These are phyloP conservation scores for Enteromius viviparus DNA, from an alignment of 2,797 vertebrate genomes.

Conservation along the genomic window DNA sequence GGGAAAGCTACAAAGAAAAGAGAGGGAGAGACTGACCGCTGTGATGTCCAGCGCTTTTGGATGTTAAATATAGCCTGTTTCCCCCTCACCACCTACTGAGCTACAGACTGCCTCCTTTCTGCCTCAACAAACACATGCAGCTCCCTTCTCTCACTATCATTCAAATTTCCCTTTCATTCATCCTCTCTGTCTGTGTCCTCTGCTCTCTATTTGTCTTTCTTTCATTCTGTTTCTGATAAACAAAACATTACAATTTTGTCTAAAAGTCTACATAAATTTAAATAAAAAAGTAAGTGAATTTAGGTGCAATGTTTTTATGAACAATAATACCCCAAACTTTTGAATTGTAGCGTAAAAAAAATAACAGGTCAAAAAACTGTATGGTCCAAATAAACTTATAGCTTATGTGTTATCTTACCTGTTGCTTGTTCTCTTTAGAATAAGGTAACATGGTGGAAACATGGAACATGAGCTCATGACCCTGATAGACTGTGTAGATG, in stretches of 20 bases:
- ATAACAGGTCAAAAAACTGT: background rate
- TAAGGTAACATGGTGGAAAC: slow-evolving; percentile 98
- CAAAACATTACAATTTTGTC: background rate
- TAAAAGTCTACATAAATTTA: background rate
- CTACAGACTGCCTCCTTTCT: slow-evolving; percentile 42
- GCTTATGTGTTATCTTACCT: slow-evolving; percentile 76
- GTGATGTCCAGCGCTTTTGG: slow-evolving; percentile 42
- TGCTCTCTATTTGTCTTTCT: background rate
- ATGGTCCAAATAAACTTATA: background rate
- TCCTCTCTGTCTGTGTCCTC: background rate
- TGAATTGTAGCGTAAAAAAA: no score
- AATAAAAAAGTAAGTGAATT: background rate
- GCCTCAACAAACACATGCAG: slow-evolving; percentile 8
- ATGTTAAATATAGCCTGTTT: slow-evolving; percentile 48
- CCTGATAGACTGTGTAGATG: slow-evolving; percentile 97
- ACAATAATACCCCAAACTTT: background rate
- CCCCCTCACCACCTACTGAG: slow-evolving; percentile 28
- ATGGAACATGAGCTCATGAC: slow-evolving; percentile 99
- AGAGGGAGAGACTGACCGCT: slow-evolving; percentile 26
- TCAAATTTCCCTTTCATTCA: slow-evolving; percentile 8
- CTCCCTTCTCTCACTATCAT: background rate
- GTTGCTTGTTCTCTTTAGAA: slow-evolving; percentile 98
- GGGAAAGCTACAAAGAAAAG: slow-evolving; percentile 3
- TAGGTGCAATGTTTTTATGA: background rate
- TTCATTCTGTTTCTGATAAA: background rate